Evolutionary conservation across 2,888 invertebrate genomes (phyloP).

Genomic region (Yponomeuta cagnagella): DNA sequence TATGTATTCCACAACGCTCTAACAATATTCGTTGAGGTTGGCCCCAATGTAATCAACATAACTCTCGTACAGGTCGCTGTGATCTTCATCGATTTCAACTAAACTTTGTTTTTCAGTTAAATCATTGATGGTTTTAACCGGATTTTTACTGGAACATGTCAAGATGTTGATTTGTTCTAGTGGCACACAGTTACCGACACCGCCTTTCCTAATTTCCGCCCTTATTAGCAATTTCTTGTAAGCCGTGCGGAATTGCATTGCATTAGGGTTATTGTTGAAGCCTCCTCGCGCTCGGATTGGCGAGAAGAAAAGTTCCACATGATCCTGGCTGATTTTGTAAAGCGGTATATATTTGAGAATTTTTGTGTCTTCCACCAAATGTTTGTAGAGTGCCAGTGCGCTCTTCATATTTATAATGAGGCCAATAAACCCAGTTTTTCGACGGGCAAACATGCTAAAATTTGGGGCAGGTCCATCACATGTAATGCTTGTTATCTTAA

Average conservation of each 20-base stretch:
- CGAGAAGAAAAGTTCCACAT: conserved; percentile 19
- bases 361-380: conserved; percentile 9
- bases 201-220: conserved; percentile 14
- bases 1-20: conserved; percentile 11
- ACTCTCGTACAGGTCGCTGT: conserved; percentile 11
- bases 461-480: too few relatives aligned
- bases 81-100: background rate
- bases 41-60: conserved; percentile 8
- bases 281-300: conserved; percentile 19
- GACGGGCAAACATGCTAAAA: background rate
- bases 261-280: conserved; percentile 20
- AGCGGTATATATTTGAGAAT: conserved; percentile 14
- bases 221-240: conserved; percentile 13
- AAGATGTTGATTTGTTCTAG: conserved; percentile 13
- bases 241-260: conserved; percentile 13
- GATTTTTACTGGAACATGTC: conserved; percentile 12
- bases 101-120: conserved; percentile 6
- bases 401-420: conserved; percentile 16
- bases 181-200: conserved; percentile 15
- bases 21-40: conserved; percentile 9
- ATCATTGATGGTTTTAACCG: background rate
- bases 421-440: conserved; percentile 16
- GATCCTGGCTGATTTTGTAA: conserved; percentile 20
- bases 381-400: conserved; percentile 6
- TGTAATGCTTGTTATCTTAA: too few relatives aligned